These are phyloP conservation scores for Aphaenogaster floridana DNA, from an alignment of 1,140 invertebrate species.

Conservation along the genomic window DNA sequence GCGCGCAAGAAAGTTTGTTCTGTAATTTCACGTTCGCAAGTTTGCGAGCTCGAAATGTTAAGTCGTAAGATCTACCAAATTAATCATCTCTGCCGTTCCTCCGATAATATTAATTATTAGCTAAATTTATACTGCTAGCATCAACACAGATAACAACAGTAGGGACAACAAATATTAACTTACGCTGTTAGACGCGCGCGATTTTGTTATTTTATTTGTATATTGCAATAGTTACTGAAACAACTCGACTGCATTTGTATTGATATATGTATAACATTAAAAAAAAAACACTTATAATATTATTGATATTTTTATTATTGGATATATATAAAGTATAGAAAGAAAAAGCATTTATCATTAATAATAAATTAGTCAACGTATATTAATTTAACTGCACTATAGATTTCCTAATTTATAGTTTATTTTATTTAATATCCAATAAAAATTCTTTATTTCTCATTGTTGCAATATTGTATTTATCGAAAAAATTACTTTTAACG, in stretches of 20 bases:
- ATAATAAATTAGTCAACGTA: not conserved
- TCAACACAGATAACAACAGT: not conserved
- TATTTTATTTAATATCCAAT: not conserved
- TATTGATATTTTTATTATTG: not conserved
- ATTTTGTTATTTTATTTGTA: slow-evolving; percentile 1
- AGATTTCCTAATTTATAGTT: not conserved
- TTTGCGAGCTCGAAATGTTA: slow-evolving; percentile 40
- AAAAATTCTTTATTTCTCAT: not conserved
- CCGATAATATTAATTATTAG: slow-evolving; percentile 58
- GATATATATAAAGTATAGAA: not conserved
- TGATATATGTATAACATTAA: not conserved
- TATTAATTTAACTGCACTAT: not conserved
- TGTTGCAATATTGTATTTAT: not conserved
- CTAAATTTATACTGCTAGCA: slow-evolving; percentile 17
- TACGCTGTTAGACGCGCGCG: not conserved
- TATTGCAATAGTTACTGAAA: not conserved
- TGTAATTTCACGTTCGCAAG: slow-evolving; percentile 44
- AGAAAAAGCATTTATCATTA: not conserved
- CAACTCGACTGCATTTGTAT: not conserved
- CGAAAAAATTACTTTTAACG: not conserved
- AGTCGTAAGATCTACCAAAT: slow-evolving; percentile 49
- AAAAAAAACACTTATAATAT: not conserved
- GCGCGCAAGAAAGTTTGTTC: slow-evolving; percentile 46
- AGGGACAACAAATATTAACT: slow-evolving; percentile 9
- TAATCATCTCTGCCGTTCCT: slow-evolving; percentile 50